Evolutionary conservation across 2,888 invertebrate genomes (phyloP).

Genomic region (Brenthis daphne): DNA sequence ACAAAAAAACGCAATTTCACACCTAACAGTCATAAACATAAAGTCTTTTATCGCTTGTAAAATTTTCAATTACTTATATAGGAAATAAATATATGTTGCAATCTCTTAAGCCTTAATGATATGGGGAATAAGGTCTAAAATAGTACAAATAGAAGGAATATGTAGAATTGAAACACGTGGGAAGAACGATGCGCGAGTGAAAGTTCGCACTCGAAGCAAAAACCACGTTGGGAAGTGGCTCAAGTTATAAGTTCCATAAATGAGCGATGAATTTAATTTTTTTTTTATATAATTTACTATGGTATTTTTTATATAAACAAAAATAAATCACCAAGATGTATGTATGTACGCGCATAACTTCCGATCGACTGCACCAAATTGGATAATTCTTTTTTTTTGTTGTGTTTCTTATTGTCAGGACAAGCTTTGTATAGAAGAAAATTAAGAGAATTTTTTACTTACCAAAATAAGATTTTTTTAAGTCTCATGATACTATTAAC

Average conservation of each 20-base stretch:
- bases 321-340: no score
- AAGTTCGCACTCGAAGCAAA: conserved; percentile 50
- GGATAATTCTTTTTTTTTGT: no score
- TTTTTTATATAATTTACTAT: no score
- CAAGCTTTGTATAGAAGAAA: no score
- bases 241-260: conserved; percentile 23
- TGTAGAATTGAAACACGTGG: conserved; percentile 43
- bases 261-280: neutral
- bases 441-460: no score
- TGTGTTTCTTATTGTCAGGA: no score
- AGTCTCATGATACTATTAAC: no score
- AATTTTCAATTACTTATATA: neutral
- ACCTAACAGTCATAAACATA: neutral
- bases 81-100: conserved; percentile 14
- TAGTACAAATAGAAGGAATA: conserved; percentile 31
- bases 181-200: conserved; percentile 51
- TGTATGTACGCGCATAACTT: no score
- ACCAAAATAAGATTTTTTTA: no score
- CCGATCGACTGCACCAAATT: no score
- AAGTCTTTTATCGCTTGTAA: conserved; percentile 10
- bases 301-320: no score
- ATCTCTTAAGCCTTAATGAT: conserved; percentile 7
- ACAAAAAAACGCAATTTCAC: neutral
- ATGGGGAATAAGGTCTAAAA: conserved; percentile 16
- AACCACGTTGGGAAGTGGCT: conserved; percentile 40